phyloP scores from a whole-genome alignment of 2,113 vertebrate genomes.

The Emydocephalus ijimae region DNA sequence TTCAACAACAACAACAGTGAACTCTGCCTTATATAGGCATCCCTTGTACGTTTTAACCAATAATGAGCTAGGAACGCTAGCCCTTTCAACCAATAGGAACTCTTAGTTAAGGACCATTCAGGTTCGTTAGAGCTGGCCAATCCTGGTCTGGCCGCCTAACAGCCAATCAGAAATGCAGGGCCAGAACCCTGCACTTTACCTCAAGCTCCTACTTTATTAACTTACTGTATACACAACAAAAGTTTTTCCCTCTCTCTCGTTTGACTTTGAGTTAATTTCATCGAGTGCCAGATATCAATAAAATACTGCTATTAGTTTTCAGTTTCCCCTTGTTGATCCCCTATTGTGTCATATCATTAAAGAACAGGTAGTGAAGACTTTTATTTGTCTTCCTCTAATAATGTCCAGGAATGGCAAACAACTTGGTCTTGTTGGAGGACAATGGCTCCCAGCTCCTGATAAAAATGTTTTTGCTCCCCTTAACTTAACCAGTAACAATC shows the following conservation, averaged over 20 bases:
- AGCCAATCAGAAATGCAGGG: too few relatives aligned
- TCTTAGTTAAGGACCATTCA: too few relatives aligned
- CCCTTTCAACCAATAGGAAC: too few relatives aligned
- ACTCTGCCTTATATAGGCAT: too few relatives aligned
- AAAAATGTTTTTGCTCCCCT: background rate
- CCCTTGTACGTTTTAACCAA: too few relatives aligned
- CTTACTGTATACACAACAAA: too few relatives aligned
- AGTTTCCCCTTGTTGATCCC: background rate
- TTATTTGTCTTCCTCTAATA: background rate
- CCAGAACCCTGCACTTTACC: too few relatives aligned
- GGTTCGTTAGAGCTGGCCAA: too few relatives aligned
- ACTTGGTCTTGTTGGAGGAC: background rate
- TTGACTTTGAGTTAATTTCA: background rate
- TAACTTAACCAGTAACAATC: background rate
- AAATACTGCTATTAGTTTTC: background rate
- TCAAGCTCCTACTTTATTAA: too few relatives aligned
- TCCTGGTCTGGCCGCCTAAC: too few relatives aligned
- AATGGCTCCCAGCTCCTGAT: background rate
- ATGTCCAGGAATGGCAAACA: background rate
- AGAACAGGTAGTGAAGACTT: background rate
- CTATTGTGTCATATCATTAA: background rate
- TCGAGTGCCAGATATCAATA: background rate
- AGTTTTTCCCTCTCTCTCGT: background rate
- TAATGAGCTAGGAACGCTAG: too few relatives aligned
- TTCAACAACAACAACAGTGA: too few relatives aligned